These are phyloP conservation scores for Paragorgia papillata DNA, from an alignment of 92 coral and sea anemone species.

Conservation along the genomic window DNA sequence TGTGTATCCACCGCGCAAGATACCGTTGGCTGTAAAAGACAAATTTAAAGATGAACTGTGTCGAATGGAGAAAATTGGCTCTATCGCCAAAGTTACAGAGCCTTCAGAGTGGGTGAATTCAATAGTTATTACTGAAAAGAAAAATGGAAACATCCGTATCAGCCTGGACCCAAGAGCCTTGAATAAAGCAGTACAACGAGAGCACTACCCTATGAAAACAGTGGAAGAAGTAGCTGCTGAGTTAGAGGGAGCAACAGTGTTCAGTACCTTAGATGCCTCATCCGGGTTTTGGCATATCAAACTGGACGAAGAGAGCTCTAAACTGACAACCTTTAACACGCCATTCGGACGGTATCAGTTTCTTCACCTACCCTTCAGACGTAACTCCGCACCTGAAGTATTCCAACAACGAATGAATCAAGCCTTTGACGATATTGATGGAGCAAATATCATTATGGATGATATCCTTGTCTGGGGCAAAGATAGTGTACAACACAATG, in stretches of 20 bases:
- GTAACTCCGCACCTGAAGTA: slow-evolving; percentile 22
- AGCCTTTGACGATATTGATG: too few relatives aligned
- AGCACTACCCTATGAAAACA: slow-evolving; percentile 49
- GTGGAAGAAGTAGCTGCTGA: slow-evolving; percentile 33
- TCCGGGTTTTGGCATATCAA: slow-evolving; percentile 12
- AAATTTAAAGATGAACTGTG: too few relatives aligned
- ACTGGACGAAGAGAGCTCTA: neutral
- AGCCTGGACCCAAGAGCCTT: slow-evolving; percentile 43
- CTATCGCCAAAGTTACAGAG: slow-evolving; percentile 40
- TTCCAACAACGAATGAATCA: slow-evolving; percentile 22
- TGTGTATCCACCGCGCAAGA: slow-evolving; percentile 44
- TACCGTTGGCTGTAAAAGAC: slow-evolving; percentile 39
- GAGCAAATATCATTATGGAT: neutral
- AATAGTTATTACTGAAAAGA: slow-evolving; percentile 37
- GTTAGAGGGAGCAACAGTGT: slow-evolving; percentile 19
- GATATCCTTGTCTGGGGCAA: neutral
- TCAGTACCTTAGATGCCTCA: slow-evolving; percentile 40
- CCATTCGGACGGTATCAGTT: too few relatives aligned
- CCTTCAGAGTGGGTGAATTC: slow-evolving; percentile 50
- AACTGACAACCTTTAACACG: too few relatives aligned
- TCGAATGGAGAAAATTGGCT: slow-evolving; percentile 10
- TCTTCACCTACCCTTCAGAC: slow-evolving; percentile 28
- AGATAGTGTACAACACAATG: neutral
- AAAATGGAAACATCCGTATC: slow-evolving; percentile 37
- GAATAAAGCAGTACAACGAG: slow-evolving; percentile 24